Evolutionary conservation across 2,888 invertebrate genomes (phyloP), one percentile per base, ranked within the genome.

Genomic region (Leptogaster cylindrica): DNA sequence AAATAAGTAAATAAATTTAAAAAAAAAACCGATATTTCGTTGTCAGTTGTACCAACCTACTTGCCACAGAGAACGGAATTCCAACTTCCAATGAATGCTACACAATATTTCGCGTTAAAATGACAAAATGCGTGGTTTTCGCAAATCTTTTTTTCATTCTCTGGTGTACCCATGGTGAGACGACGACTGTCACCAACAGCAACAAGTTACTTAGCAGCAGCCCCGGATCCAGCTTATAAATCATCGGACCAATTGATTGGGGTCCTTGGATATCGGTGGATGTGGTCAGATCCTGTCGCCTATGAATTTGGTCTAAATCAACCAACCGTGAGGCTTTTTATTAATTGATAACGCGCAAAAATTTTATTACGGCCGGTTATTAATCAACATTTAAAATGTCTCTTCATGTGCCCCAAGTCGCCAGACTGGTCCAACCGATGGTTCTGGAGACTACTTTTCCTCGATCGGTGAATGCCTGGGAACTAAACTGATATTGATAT

Each of bases 311-410:
- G 28, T 25, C 36, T 5, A 65, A 65, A 65, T 65, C 65, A 25
- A 27, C 51, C 48, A 65, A 48, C 65, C 50, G 51, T 50, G 65
- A 65, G 65, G 65, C 65, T 65, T 65, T 65, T 65, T 65, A 65
- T 65, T 65, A 65, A 65, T 65, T 65, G 65, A 65, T 65, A 65
- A 65, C 65, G 51, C 41, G 51, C 64, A 65, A 51, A 65, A 65
- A 65, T 65, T 7, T 65, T 65, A 65, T 65, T 23, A 39, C 27
- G 23, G 20, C 50, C 51, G 51, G 51, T 36, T 36, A 65, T 65
- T 65, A 65, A 65, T 65, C 65, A 65, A 50, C 36, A 51, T 65
- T 65, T 36, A 51, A 51, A n/a, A n/a, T n/a, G n/a, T n/a, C n/a
- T n/a, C n/a, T n/a, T n/a, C n/a, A n/a, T n/a, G n/a, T n/a, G n/a